phyloP scores from a whole-genome alignment of 1,140 invertebrate genomes.

The Papilio xuthus region DNA sequence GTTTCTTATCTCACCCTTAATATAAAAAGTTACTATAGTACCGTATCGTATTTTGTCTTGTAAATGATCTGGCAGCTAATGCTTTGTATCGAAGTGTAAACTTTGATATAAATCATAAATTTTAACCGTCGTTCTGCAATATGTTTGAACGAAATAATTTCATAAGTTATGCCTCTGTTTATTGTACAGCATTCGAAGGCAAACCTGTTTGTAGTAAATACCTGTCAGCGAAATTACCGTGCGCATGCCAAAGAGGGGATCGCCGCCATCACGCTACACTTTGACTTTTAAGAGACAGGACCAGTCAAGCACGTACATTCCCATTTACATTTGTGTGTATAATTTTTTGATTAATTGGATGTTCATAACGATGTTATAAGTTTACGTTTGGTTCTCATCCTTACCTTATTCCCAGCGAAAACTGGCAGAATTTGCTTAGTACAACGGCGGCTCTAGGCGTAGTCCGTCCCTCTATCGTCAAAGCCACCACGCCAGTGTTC shows the following conservation, averaged over 20 bases:
- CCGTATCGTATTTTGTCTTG: not conserved
- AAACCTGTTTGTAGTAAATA: conserved; percentile 58
- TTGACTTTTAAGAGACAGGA: conserved; percentile 5
- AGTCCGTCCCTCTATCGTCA: not conserved
- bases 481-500: not conserved
- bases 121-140: not conserved
- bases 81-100: not conserved
- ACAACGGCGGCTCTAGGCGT: not conserved
- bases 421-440: not conserved
- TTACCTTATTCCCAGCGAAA: not conserved
- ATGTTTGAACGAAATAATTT: conserved; percentile 28
- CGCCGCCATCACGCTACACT: conserved; percentile 41
- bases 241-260: conserved; percentile 46
- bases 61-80: not conserved
- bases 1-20: not conserved
- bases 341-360: not conserved
- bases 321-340: not conserved
- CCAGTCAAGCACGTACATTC: not conserved
- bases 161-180: conserved; percentile 29
- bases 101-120: not conserved
- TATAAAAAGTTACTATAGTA: not conserved
- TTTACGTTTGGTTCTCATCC: not conserved
- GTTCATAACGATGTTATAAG: conserved; percentile 24
- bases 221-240: conserved; percentile 51
- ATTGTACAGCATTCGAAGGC: conserved; percentile 52